Percentiles rank a stretch among this genome's conserved stretches.
These are phyloP conservation scores for Zaprionus obscuricornis DNA, from an alignment of 2,888 invertebrate genomes.

Conservation along the genomic window DNA sequence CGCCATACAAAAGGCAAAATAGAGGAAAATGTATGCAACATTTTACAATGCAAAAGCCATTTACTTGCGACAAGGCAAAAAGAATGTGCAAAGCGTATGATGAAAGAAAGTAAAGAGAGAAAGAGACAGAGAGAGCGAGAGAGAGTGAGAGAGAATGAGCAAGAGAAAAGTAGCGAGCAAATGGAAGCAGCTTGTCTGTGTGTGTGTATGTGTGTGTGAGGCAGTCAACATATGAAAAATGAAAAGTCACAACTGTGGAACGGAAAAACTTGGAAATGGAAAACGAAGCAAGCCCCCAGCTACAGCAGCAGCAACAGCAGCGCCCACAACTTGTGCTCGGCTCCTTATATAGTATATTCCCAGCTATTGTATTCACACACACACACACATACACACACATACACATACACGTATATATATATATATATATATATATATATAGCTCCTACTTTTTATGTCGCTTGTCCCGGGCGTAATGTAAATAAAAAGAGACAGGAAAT, in stretches of 20 bases:
- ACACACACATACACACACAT: slow-evolving; percentile 27
- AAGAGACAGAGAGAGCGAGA: slow-evolving; percentile 1
- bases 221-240: slow-evolving; percentile 77
- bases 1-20: slow-evolving; percentile 58
- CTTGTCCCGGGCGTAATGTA: slow-evolving; percentile 63
- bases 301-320: too few species aligned
- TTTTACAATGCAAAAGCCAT: slow-evolving; percentile 80
- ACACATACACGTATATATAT: slow-evolving; percentile 12
- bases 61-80: slow-evolving; percentile 50
- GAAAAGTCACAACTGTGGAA: slow-evolving; percentile 69
- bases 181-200: slow-evolving; percentile 14
- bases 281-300: too few species aligned
- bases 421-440: slow-evolving; percentile 12
- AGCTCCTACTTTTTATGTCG: slow-evolving; percentile 58
- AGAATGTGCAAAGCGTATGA: too few species aligned
- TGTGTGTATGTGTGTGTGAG: slow-evolving; percentile 26
- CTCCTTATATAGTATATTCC: slow-evolving; percentile 42
- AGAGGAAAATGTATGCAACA: slow-evolving; percentile 79
- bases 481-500: slow-evolving; percentile 80
- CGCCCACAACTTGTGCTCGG: slow-evolving; percentile 25
- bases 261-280: slow-evolving; percentile 35
- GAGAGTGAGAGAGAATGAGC: slow-evolving; percentile 8
- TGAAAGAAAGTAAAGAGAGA: slow-evolving; percentile 19
- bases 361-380: slow-evolving; percentile 50
- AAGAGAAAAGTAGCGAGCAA: slow-evolving; percentile 25